phyloP scores from a whole-genome alignment of 1,140 invertebrate genomes.

The Ooceraea biroi region DNA sequence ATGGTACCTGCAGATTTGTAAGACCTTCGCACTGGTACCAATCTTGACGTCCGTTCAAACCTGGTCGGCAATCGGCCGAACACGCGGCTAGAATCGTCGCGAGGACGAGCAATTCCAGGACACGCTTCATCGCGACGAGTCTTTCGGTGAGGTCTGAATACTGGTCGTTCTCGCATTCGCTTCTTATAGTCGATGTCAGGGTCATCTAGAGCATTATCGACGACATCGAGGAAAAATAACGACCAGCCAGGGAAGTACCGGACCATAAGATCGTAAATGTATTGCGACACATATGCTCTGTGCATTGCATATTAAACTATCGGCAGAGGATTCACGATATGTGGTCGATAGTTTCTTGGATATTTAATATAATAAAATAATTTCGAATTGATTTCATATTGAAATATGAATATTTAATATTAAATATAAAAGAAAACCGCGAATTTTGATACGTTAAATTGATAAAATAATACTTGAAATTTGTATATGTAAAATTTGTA shows the following conservation, averaged over 20 bases:
- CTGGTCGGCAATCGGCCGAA: slow-evolving; percentile 9
- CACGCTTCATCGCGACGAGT: slow-evolving; percentile 28
- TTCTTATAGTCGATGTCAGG: slow-evolving; percentile 57
- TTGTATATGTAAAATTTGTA: no score
- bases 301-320: neutral
- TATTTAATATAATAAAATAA: no score
- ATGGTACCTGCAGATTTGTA: slow-evolving; percentile 33
- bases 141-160: slow-evolving; percentile 6
- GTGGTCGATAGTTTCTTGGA: no score
- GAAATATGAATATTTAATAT: no score
- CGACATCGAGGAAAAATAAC: slow-evolving; percentile 10
- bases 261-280: neutral
- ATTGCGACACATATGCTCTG: neutral
- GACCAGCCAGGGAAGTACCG: neutral
- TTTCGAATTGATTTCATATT: no score
- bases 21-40: slow-evolving; percentile 49
- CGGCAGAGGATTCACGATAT: neutral
- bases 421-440: no score
- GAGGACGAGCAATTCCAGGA: slow-evolving; percentile 3
- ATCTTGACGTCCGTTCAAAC: slow-evolving; percentile 19
- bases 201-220: neutral
- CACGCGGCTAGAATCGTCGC: slow-evolving; percentile 19
- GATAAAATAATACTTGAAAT: no score
- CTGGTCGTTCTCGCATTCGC: neutral
- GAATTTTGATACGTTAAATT: no score